Evolutionary conservation across 2,888 invertebrate species (phyloP), one percentile per base, ranked within the genome.

Genomic region (Aradus depressus): DNA sequence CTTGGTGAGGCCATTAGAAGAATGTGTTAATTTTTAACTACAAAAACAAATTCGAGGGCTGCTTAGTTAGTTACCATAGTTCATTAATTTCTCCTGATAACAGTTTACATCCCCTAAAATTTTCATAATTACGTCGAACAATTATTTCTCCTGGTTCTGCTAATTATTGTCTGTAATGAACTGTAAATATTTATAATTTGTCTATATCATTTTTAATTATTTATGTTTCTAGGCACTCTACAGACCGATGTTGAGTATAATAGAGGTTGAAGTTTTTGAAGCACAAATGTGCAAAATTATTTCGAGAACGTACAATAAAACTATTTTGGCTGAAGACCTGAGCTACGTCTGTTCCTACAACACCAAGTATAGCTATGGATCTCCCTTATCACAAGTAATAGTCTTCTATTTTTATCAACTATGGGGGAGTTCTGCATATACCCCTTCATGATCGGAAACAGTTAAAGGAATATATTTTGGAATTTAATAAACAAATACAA

Each of bases 271-370:
- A 14, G 42, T 42, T 42, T 42, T 42, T 25, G 5, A 25, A 18
- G 2, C 42, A 0, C 16, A 25, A 3, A 26, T 23, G 14, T 42
- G 42, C 42, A 19, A 42, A 42, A 42, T 2, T 2, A 23, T 42
- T 18, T 22, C 42, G 2, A 42, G 28, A 14, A 42, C 42, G 12
- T 42, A 42, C 14, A 42, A 42, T 16, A 28, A 18, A 14, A 16
- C 16, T 2, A 42, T 42, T 19, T 8, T 26, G 18, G 42, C 42
- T 16, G 25, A 42, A 4, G 16, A 25, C 5, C 12, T 12, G 4
- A 16, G 28, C 4, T 42, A 42, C 14, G 26, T 42, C 25, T 42
- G 42, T n/a, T 42, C 42, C 6, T 42, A 42, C 22, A 42, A 42
- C 26, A 42, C 4, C 4, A 42, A 42, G 18, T 26, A 42, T 16